Evolutionary conservation across 2,113 vertebrate genomes (phyloP).

Genomic region (Prochilodus magdalenae): DNA sequence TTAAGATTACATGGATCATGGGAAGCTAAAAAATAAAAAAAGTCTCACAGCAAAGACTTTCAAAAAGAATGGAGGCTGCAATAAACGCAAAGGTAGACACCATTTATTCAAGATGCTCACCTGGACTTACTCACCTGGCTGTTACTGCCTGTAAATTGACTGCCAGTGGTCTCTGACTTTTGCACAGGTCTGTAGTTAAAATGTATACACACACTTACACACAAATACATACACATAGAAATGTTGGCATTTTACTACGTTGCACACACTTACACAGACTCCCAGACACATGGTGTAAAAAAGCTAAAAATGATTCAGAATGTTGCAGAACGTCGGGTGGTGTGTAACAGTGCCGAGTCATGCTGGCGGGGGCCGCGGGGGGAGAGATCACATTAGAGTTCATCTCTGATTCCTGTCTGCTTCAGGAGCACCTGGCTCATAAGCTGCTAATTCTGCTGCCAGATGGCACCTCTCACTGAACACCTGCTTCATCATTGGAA

Average conservation of each 20-base stretch:
- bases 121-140: too few relatives aligned
- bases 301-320: conserved; percentile 13
- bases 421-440: conserved; percentile 71
- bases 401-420: conserved; percentile 59
- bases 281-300: background rate
- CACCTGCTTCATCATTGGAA: conserved; percentile 70
- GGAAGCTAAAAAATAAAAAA: too few relatives aligned
- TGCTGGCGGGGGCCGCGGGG: conserved; percentile 46
- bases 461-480: conserved; percentile 73
- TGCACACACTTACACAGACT: background rate
- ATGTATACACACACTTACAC: conserved; percentile 16
- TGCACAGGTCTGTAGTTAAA: background rate
- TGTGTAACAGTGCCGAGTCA: conserved; percentile 54
- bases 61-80: too few relatives aligned
- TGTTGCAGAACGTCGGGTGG: conserved; percentile 12
- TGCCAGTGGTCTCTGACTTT: too few relatives aligned
- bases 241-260: background rate
- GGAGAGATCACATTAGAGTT: conserved; percentile 58
- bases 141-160: too few relatives aligned
- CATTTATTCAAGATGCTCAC: too few relatives aligned
- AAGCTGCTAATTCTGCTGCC: conserved; percentile 67
- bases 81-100: too few relatives aligned
- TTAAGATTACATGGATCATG: too few relatives aligned
- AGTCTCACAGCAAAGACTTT: too few relatives aligned
- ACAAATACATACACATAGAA: background rate